phyloP scores from a whole-genome alignment of 2,113 vertebrate species.

The Pachyramphus minor region DNA sequence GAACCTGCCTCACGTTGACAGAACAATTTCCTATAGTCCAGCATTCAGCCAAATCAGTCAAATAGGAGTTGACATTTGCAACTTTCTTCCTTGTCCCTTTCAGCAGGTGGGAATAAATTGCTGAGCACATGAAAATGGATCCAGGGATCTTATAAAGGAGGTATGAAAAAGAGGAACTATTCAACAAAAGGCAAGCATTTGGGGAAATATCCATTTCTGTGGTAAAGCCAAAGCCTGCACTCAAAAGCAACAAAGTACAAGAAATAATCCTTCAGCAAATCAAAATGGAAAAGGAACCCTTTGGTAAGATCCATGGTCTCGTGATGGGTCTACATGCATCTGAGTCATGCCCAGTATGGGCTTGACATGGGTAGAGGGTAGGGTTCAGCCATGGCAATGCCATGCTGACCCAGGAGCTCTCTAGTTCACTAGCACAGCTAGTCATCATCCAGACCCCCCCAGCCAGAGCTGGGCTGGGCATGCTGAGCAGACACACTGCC shows the following conservation, averaged over 20 bases:
- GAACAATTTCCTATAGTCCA: background rate
- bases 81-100: background rate
- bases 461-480: rapidly evolving
- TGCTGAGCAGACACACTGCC: rapidly evolving
- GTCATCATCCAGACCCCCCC: rapidly evolving
- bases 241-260: background rate
- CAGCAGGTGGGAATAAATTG: background rate
- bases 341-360: rapidly evolving
- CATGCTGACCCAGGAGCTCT: rapidly evolving
- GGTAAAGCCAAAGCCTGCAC: background rate
- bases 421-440: background rate
- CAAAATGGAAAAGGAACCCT: background rate
- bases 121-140: background rate
- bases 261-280: background rate
- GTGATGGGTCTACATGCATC: background rate
- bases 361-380: rapidly evolving
- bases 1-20: background rate
- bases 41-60: background rate
- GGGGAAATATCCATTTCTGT: background rate
- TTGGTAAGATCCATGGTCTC: background rate
- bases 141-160: background rate
- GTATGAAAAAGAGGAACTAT: background rate
- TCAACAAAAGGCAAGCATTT: background rate
- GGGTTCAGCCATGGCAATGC: background rate
- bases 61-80: background rate